Conservation (phyloP, 2,113 vertebrate species). For the Addax nasomaculatus region DNA sequence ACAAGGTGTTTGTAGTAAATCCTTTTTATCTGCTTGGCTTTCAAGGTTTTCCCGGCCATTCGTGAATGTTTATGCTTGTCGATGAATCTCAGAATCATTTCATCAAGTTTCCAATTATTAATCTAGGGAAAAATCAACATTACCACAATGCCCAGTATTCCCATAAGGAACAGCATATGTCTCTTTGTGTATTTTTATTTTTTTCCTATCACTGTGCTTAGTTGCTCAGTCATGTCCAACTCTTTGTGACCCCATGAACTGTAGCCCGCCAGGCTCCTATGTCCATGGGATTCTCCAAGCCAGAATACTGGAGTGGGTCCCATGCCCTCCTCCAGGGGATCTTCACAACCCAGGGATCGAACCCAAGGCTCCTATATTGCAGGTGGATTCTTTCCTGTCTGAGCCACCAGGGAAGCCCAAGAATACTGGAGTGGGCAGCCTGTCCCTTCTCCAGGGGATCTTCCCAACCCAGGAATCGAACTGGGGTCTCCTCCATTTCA, state of each 20-base stretch:
- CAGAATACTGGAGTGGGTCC: background rate
- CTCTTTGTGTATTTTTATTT: background rate
- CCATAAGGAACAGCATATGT: background rate
- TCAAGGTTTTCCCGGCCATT: background rate
- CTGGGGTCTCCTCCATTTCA: background rate
- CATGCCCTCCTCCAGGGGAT: background rate
- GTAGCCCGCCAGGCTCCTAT: background rate
- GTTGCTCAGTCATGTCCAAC: background rate
- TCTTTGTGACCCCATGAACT: background rate
- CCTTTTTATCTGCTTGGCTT: background rate
- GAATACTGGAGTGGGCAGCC: background rate
- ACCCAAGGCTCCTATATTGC: background rate
- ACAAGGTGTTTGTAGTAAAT: background rate
- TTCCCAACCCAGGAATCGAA: background rate
- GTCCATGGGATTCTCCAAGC: background rate
- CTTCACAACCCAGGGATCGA: background rate
- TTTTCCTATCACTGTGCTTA: background rate
- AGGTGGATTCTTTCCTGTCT: background rate
- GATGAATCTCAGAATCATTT: background rate
- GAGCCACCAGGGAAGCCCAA: background rate
- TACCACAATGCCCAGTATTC: background rate
- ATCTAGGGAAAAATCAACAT: background rate
- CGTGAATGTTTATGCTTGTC: background rate
- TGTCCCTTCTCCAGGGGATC: background rate
- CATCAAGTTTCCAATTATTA: background rate